phyloP scores from a whole-genome alignment of 2,797 vertebrate genomes.

The Sternarchorhynchus goeldii region DNA sequence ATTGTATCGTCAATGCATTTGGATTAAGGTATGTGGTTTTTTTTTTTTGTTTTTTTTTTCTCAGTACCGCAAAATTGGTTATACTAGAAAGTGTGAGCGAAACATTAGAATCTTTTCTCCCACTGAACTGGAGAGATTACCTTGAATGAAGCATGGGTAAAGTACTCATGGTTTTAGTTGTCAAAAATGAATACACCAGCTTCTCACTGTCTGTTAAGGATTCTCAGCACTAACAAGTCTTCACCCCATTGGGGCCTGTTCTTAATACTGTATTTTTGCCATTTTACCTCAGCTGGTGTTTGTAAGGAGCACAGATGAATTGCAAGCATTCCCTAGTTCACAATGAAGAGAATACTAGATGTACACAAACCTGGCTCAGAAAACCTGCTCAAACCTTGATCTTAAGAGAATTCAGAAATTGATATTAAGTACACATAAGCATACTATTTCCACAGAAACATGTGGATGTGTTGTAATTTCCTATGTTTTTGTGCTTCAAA shows the following conservation, averaged over 20 bases:
- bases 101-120: neutral
- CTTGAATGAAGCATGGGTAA: neutral
- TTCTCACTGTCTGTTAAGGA: neutral
- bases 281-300: neutral
- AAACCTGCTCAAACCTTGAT: too few relatives aligned
- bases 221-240: too few relatives aligned
- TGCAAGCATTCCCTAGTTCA: neutral
- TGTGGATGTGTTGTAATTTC: too few relatives aligned
- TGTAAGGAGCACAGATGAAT: neutral
- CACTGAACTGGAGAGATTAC: neutral
- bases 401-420: too few relatives aligned
- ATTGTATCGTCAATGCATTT: too few relatives aligned
- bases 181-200: neutral
- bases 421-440: too few relatives aligned
- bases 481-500: too few relatives aligned
- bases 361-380: too few relatives aligned
- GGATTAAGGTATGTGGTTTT: too few relatives aligned
- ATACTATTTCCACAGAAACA: too few relatives aligned
- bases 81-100: neutral
- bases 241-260: neutral
- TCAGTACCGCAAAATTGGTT: too few relatives aligned
- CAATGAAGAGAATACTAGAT: neutral
- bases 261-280: neutral
- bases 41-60: too few relatives aligned
- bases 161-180: neutral